A percentile compares a stretch with the other conserved stretches of the same genome.
Evolutionary conservation across 2,888 invertebrate species (phyloP).

Genomic region (Heliconius ethilla): DNA sequence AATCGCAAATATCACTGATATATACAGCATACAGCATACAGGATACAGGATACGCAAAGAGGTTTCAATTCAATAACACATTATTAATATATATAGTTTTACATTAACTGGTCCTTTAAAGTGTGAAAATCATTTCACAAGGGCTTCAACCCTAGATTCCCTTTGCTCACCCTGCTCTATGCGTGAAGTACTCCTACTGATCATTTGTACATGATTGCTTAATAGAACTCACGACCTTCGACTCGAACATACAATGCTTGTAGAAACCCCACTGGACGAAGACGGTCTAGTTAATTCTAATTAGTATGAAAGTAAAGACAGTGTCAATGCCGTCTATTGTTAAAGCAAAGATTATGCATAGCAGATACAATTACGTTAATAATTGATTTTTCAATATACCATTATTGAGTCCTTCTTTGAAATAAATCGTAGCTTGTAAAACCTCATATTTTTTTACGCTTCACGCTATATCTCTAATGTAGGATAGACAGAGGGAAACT

Average conservation of each 20-base stretch:
- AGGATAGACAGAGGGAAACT: not conserved
- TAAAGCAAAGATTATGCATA: not conserved
- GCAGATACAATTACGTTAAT: conserved; percentile 1
- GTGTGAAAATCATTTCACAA: no score
- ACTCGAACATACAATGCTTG: not conserved
- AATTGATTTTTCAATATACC: conserved; percentile 31
- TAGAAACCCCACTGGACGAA: conserved; percentile 8
- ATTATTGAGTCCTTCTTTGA: conserved; percentile 30
- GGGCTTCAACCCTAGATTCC: no score
- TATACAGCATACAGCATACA: no score
- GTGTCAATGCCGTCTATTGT: conserved; percentile 20
- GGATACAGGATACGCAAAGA: no score
- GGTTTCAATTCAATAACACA: no score
- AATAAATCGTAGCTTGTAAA: not conserved
- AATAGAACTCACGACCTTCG: not conserved
- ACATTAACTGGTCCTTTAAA: no score
- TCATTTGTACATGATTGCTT: not conserved
- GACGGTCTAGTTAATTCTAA: conserved; percentile 2
- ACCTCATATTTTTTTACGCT: not conserved
- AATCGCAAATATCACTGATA: not conserved
- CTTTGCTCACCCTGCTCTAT: no score
- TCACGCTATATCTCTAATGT: not conserved
- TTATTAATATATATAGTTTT: no score
- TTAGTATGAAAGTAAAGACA: conserved; percentile 23
- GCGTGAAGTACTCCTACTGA: no score